phyloP scores from a whole-genome alignment of 2,888 invertebrate species.

The Cistogaster globosa region DNA sequence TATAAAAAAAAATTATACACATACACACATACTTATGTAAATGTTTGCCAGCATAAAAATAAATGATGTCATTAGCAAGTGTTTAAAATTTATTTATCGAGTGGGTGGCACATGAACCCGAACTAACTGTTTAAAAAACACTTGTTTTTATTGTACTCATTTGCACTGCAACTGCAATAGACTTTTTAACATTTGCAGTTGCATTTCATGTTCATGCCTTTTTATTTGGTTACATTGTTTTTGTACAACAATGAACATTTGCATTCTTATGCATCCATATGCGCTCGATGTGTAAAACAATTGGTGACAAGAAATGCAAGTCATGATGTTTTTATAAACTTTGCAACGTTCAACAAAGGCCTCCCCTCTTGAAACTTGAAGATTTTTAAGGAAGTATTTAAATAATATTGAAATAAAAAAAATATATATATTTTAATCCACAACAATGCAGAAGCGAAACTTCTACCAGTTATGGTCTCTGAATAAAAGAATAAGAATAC shows the following conservation, averaged over 20 bases:
- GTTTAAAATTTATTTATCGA: slow-evolving; percentile 24
- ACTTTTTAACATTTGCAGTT: slow-evolving; percentile 12
- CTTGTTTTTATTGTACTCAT: slow-evolving; percentile 16
- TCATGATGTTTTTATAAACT: slow-evolving; percentile 19
- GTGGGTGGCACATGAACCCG: slow-evolving; percentile 54
- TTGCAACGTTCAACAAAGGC: neutral
- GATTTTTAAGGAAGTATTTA: slow-evolving; percentile 24
- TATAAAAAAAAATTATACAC: too few species aligned
- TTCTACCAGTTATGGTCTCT: neutral
- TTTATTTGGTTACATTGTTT: slow-evolving; percentile 13
- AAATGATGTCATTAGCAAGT: slow-evolving; percentile 61
- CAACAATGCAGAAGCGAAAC: neutral
- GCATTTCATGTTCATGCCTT: slow-evolving; percentile 24
- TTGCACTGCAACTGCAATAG: slow-evolving; percentile 7
- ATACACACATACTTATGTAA: neutral
- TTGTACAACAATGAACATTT: slow-evolving; percentile 6
- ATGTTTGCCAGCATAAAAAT: slow-evolving; percentile 23
- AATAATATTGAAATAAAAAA: slow-evolving; percentile 14
- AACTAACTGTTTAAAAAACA: slow-evolving; percentile 43
- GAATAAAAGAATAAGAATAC: neutral
- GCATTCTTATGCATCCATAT: slow-evolving; percentile 41
- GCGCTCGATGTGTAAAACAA: neutral
- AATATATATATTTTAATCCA: neutral
- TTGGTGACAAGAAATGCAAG: slow-evolving; percentile 18
- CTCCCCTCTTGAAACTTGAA: slow-evolving; percentile 7